Percentiles rank a stretch among this genome's conserved stretches.
phyloP scores from a whole-genome alignment of 2,888 invertebrate genomes.

The Netelia melanura region DNA sequence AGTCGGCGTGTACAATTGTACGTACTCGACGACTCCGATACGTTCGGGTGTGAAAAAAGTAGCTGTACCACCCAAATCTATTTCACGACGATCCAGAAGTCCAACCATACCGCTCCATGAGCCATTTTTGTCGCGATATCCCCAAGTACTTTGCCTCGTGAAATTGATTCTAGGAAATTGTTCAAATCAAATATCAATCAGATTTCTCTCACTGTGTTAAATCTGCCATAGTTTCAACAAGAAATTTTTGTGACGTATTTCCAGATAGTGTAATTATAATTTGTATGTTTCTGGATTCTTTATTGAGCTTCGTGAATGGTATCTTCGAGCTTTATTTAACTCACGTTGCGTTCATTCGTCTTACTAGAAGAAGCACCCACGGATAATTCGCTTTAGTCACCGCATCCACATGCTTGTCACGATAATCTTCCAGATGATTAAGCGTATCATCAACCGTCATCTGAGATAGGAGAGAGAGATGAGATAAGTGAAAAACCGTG shows the following conservation, averaged over 20 bases:
- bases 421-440: conserved; percentile 85
- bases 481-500: conserved; percentile 11
- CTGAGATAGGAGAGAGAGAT: conserved; percentile 67
- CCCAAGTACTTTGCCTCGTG: conserved; percentile 77
- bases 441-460: conserved; percentile 82
- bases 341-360: conserved; percentile 82
- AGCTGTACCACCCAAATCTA: conserved; percentile 84
- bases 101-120: conserved; percentile 82
- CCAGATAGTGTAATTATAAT: background rate
- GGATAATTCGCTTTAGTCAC: conserved; percentile 81
- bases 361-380: conserved; percentile 78
- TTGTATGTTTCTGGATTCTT: too few relatives aligned
- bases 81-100: conserved; percentile 79
- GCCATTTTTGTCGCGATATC: conserved; percentile 80
- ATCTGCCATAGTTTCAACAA: background rate
- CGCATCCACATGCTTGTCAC: conserved; percentile 80
- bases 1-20: conserved; percentile 89
- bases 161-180: conserved; percentile 73
- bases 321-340: conserved; percentile 49
- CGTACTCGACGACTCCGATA: conserved; percentile 88
- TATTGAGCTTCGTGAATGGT: too few relatives aligned
- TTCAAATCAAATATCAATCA: background rate
- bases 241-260: background rate
- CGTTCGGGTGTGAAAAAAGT: conserved; percentile 88
- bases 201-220: background rate